Evolutionary conservation across 1,140 invertebrate species (phyloP).

Genomic region (Bursaphelenchus mucronatus): DNA sequence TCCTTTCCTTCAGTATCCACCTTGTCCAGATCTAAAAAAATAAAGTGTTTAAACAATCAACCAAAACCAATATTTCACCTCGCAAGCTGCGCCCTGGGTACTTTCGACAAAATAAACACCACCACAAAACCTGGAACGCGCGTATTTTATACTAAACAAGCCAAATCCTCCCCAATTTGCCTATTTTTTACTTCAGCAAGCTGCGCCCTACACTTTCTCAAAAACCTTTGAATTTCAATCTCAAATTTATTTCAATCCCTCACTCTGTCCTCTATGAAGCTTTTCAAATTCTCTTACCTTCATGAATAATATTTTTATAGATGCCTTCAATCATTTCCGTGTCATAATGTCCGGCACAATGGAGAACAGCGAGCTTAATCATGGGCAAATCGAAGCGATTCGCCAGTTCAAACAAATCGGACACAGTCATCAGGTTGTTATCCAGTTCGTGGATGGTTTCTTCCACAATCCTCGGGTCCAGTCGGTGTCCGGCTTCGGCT

Average conservation of each 20-base stretch:
- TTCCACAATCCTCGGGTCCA: conserved; percentile 2
- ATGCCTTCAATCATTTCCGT: conserved; percentile 64
- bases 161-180: conserved; percentile 4
- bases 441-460: conserved; percentile 28
- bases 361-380: conserved; percentile 66
- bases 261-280: not conserved
- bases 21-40: conserved; percentile 11
- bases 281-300: conserved; percentile 61
- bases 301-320: conserved; percentile 66
- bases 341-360: conserved; percentile 65
- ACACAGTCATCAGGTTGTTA: conserved; percentile 26
- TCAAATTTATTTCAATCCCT: not conserved
- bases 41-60: too few relatives aligned
- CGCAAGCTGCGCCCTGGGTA: too few relatives aligned
- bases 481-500: not conserved
- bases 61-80: too few relatives aligned
- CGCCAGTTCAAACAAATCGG: conserved; percentile 67
- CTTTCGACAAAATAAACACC: too few relatives aligned
- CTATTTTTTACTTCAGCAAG: not conserved
- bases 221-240: conserved; percentile 7
- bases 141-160: not conserved
- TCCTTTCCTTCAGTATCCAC: not conserved
- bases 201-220: conserved; percentile 17
- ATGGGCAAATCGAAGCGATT: conserved; percentile 63
- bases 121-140: too few relatives aligned